phyloP scores from a whole-genome alignment of 1,140 invertebrate species.

The Globodera rostochiensis region DNA sequence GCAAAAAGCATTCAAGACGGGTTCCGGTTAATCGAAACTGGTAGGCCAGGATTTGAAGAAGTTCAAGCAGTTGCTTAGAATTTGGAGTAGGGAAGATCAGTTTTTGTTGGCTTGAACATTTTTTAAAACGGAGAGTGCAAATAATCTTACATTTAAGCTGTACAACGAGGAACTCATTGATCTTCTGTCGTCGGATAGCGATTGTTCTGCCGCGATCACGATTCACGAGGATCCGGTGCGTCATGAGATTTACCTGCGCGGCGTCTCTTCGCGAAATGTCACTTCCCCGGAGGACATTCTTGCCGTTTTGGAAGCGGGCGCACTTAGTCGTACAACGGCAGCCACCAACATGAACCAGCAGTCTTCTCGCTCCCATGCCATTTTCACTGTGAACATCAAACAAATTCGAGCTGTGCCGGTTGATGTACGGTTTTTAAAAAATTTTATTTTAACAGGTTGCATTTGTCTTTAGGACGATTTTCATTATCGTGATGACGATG shows the following conservation, averaged over 20 bases:
- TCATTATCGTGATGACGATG: not conserved
- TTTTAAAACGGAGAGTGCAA: too few relatives aligned
- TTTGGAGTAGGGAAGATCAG: too few relatives aligned
- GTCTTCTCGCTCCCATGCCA: slow-evolving; percentile 90
- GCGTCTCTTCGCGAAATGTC: slow-evolving; percentile 77
- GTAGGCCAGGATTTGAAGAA: too few relatives aligned
- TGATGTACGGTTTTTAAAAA: slow-evolving; percentile 30
- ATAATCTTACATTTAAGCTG: too few relatives aligned
- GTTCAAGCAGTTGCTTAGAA: too few relatives aligned
- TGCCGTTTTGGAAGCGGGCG: slow-evolving; percentile 50
- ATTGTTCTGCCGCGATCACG: slow-evolving; percentile 69
- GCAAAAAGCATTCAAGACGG: too few relatives aligned
- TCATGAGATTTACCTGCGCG: slow-evolving; percentile 85
- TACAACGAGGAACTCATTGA: slow-evolving; percentile 69
- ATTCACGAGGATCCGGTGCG: slow-evolving; percentile 85
- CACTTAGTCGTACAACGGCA: slow-evolving; percentile 68
- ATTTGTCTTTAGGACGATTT: slow-evolving; percentile 2
- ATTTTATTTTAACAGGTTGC: not conserved
- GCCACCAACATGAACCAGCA: slow-evolving; percentile 93
- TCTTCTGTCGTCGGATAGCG: slow-evolving; percentile 69
- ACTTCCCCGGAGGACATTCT: slow-evolving; percentile 43
- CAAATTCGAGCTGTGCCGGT: slow-evolving; percentile 42
- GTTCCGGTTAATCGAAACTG: too few relatives aligned
- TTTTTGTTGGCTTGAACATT: too few relatives aligned
- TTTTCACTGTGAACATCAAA: slow-evolving; percentile 73